Conservation (phyloP, 2,888 invertebrate species). For the Caprella mutica region DNA sequence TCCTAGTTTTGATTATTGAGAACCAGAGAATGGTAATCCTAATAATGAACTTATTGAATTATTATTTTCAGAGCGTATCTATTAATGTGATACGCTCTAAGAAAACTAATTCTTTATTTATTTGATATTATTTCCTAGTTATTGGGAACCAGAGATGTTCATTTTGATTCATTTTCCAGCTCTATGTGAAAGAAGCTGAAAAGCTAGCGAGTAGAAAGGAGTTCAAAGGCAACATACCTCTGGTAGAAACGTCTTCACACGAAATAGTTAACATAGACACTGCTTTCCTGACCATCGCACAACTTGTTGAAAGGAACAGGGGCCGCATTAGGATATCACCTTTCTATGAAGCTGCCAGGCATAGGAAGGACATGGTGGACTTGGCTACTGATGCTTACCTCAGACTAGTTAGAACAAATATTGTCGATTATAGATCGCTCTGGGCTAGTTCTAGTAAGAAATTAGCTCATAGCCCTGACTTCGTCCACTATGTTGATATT, state of each 20-base stretch:
- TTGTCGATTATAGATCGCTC: conserved; percentile 52
- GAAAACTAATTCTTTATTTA: no score
- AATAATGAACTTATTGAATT: no score
- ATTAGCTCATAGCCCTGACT: conserved; percentile 74
- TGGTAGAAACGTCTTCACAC: conserved; percentile 90
- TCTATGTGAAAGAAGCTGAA: conserved; percentile 77
- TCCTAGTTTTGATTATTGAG: no score
- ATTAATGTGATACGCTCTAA: no score
- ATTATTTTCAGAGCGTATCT: no score
- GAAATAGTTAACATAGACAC: conserved; percentile 92
- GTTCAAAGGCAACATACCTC: conserved; percentile 52
- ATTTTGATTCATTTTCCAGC: no score
- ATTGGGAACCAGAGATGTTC: no score
- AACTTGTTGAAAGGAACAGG: conserved; percentile 83
- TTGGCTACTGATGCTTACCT: conserved; percentile 83
- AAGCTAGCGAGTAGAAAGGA: conserved; percentile 78
- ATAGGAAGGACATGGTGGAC: conserved; percentile 67
- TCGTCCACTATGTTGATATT: conserved; percentile 49
- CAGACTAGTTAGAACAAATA: conserved; percentile 38
- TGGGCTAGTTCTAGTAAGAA: conserved; percentile 81
- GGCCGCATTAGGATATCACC: conserved; percentile 56
- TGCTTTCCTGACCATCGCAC: conserved; percentile 77
- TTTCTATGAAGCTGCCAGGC: conserved; percentile 70
- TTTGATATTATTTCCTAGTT: no score
- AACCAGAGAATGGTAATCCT: no score